phyloP scores from a whole-genome alignment of 2,888 invertebrate species.

The Zeuzera pyrina region DNA sequence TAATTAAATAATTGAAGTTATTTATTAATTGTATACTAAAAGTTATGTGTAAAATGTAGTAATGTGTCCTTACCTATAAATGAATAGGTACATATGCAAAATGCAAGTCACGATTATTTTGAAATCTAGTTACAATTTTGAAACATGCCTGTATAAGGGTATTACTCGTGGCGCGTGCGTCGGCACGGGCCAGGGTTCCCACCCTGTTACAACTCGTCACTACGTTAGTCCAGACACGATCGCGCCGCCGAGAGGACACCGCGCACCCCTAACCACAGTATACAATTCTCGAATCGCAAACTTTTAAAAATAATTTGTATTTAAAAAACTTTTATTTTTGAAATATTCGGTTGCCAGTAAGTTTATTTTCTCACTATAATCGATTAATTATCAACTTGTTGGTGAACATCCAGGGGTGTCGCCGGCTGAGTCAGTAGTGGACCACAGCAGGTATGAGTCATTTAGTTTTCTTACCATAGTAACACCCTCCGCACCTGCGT shows the following conservation, averaged over 20 bases:
- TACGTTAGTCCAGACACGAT: conserved; percentile 57
- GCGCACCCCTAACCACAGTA: conserved; percentile 25
- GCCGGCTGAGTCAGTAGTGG: conserved; percentile 59
- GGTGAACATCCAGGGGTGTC: conserved; percentile 44
- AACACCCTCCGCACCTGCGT: conserved; percentile 43
- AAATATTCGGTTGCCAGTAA: conserved; percentile 7
- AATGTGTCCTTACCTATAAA: no score
- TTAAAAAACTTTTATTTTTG: conserved; percentile 14
- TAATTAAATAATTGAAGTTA: no score
- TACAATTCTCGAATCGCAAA: conserved; percentile 14
- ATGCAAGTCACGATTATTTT: no score
- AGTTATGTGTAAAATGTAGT: no score
- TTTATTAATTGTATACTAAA: no score
- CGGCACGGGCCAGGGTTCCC: conserved; percentile 53
- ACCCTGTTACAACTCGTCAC: conserved; percentile 46
- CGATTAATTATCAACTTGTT: conserved; percentile 11
- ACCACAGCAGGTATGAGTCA: conserved; percentile 62
- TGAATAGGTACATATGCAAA: no score
- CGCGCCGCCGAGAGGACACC: conserved; percentile 60
- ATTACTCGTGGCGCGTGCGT: conserved; percentile 34
- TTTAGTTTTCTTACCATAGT: conserved; percentile 54
- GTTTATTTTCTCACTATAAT: no score
- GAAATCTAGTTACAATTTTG: no score
- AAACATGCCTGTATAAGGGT: conserved; percentile 46
- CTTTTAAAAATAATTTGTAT: conserved; percentile 18